Evolutionary conservation across 1,140 invertebrate species (phyloP).

Genomic region (Episyrphus balteatus): DNA sequence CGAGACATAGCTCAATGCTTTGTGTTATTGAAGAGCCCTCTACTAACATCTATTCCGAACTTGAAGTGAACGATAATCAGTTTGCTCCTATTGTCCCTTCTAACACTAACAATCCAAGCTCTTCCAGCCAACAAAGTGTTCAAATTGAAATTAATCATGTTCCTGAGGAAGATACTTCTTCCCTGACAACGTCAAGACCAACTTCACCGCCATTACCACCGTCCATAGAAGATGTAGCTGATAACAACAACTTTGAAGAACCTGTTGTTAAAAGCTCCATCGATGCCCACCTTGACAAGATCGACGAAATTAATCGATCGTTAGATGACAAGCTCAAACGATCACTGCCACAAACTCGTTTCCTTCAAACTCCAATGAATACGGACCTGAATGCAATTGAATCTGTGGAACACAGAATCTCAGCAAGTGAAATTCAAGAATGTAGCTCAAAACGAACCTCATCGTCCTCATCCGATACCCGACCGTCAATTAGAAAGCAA

Average conservation of each 20-base stretch:
- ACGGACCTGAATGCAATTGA: constrained; percentile 27
- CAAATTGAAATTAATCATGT: constrained; percentile 24
- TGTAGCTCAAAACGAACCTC: constrained; percentile 18
- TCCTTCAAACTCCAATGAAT: constrained; percentile 2
- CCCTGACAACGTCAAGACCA: no score
- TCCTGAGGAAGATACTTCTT: not conserved
- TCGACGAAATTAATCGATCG: constrained; percentile 28
- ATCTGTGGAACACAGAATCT: not conserved
- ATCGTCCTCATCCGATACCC: constrained; percentile 27
- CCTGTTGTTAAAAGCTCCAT: constrained; percentile 20
- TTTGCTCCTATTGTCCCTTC: not conserved
- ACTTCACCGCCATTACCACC: not conserved
- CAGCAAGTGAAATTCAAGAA: constrained; percentile 6
- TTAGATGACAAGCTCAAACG: constrained; percentile 30
- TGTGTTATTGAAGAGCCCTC: constrained; percentile 19
- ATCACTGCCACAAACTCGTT: constrained; percentile 5
- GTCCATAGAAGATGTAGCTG: no score
- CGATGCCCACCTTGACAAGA: constrained; percentile 29
- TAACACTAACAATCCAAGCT: not conserved
- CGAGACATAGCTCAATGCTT: constrained; percentile 20
- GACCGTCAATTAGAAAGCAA: constrained; percentile 8
- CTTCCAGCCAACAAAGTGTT: constrained; percentile 10
- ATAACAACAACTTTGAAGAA: not conserved
- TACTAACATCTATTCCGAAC: constrained; percentile 31
- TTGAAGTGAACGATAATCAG: constrained; percentile 15